Evolutionary conservation across 2,113 vertebrate genomes (phyloP).

Genomic region (Bombycilla garrulus): DNA sequence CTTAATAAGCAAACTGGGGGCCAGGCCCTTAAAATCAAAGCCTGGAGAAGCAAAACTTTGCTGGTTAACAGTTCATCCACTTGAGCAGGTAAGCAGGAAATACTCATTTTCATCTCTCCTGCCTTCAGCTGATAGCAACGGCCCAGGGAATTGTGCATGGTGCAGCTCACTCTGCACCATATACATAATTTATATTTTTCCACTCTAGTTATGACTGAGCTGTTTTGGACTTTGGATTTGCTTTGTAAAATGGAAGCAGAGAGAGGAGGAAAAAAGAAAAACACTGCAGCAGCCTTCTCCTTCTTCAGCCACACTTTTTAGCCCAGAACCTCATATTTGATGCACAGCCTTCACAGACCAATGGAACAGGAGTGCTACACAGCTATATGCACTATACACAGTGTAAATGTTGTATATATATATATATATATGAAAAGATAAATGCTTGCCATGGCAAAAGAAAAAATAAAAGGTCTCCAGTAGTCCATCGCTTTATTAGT

Average conservation of each 20-base stretch:
- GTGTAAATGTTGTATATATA: no score
- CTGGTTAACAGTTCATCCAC: slow-evolving; percentile 1
- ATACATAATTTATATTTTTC: slow-evolving; percentile 50
- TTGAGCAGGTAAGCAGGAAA: slow-evolving; percentile 24
- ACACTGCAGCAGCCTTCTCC: background rate
- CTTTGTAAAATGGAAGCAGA: background rate
- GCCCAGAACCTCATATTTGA: background rate
- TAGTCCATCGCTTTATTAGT: background rate
- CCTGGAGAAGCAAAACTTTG: slow-evolving; percentile 12
- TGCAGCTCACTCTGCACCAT: background rate
- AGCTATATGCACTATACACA: no score
- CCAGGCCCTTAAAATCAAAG: slow-evolving; percentile 53
- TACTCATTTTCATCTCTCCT: background rate
- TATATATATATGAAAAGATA: background rate
- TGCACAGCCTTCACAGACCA: background rate
- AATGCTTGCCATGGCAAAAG: background rate
- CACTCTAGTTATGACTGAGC: background rate
- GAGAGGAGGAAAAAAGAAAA: background rate
- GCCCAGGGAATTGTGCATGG: background rate
- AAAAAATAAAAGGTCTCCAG: background rate
- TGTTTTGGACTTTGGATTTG: background rate
- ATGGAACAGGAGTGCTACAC: background rate
- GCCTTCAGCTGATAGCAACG: background rate
- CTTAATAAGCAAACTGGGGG: slow-evolving; percentile 19
- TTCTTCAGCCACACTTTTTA: background rate